A percentile compares a stretch with the other conserved stretches of the same genome.
Evolutionary conservation across 1,140 invertebrate genomes (phyloP).

Genomic region (Drosophila athabasca): DNA sequence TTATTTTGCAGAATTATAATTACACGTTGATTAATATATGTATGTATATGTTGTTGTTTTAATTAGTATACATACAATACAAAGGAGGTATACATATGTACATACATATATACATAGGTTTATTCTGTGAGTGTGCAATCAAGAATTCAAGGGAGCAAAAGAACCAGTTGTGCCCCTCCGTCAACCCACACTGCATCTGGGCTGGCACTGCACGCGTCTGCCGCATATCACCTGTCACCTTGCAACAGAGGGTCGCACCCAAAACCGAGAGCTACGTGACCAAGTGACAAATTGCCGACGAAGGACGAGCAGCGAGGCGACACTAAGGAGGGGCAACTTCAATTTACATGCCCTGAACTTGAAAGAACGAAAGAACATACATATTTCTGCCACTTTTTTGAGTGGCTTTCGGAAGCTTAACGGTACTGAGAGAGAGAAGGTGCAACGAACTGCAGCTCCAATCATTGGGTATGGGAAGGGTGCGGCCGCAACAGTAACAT

Average conservation of each 20-base stretch:
- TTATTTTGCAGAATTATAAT: no score
- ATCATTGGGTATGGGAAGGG: constrained; percentile 40
- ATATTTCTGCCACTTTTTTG: constrained; percentile 44
- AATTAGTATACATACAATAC: no score
- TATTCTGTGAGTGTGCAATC: no score
- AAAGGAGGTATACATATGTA: no score
- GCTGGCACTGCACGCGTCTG: background rate
- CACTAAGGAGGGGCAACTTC: constrained; percentile 45
- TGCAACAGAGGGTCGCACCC: constrained; percentile 35
- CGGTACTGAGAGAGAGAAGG: constrained; percentile 10
- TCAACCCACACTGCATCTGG: constrained; percentile 1
- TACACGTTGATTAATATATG: no score
- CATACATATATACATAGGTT: no score
- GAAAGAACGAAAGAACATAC: constrained; percentile 51
- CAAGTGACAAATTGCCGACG: constrained; percentile 77
- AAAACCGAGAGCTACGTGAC: constrained; percentile 66
- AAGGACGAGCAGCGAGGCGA: constrained; percentile 23
- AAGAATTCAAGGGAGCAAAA: no score
- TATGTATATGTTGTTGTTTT: no score
- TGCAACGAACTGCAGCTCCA: constrained; percentile 68
- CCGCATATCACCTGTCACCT: constrained; percentile 53
- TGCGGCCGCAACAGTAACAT: constrained; percentile 31
- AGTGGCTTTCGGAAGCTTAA: constrained; percentile 39
- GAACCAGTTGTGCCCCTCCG: constrained; percentile 29
- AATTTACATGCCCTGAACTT: constrained; percentile 73